phyloP scores from a whole-genome alignment of 2,888 invertebrate genomes.

The Cynaeus angustus region DNA sequence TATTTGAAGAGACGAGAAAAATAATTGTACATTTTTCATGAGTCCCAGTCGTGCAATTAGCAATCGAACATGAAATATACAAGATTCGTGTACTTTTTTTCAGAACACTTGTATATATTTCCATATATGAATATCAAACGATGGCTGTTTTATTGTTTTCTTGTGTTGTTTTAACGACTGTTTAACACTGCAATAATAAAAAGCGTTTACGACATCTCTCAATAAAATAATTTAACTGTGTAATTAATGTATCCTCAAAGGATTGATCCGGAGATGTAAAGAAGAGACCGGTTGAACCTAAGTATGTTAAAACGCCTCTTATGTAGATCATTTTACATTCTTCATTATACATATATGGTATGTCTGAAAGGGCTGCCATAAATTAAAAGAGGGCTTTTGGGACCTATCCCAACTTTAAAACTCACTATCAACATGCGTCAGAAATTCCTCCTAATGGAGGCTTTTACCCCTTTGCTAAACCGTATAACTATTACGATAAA shows the following conservation, averaged over 20 bases:
- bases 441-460: conserved; percentile 40
- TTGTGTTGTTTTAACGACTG: background rate
- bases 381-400: conserved; percentile 34
- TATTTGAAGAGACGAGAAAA: conserved; percentile 24
- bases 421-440: conserved; percentile 38
- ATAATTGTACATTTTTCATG: conserved; percentile 40
- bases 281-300: background rate
- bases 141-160: conserved; percentile 23
- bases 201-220: conserved; percentile 11
- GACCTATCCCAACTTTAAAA: conserved; percentile 43
- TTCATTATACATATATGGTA: conserved; percentile 45
- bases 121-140: conserved; percentile 37
- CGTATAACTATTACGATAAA: conserved; percentile 39
- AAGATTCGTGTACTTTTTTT: conserved; percentile 38
- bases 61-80: conserved; percentile 36
- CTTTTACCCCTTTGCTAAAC: conserved; percentile 31
- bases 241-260: conserved; percentile 34
- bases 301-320: conserved; percentile 35
- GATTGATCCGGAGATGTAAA: conserved; percentile 19
- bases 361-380: conserved; percentile 32
- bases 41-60: conserved; percentile 40
- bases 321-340: conserved; percentile 42
- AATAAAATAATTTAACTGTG: conserved; percentile 24
- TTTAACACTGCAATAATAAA: background rate
- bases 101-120: conserved; percentile 38